Evolutionary conservation across 2,113 vertebrate species (phyloP), one percentile per base, ranked within the genome.

Genomic region (Ptilorrhoa leucosticta): DNA sequence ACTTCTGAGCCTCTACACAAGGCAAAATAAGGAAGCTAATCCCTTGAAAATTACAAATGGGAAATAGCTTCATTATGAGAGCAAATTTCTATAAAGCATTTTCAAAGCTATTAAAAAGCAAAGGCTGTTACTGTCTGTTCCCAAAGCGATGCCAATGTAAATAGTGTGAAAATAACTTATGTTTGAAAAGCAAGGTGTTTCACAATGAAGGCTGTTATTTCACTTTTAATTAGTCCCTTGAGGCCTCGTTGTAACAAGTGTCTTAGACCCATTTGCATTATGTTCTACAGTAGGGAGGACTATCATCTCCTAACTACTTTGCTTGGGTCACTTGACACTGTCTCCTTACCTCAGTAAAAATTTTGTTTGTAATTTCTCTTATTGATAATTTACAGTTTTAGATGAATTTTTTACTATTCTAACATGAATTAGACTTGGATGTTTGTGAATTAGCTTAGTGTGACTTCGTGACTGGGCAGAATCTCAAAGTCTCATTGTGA

Each of bases 41-140:
- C 63, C 76, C 65, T 73, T 10, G 7, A 85, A 94, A 96, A 86
- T 73, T 70, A 83, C 37, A 54, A 88, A 85, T 94, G 88, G 92
- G 85, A 96, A 97, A 96, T 77, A 96, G 83, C 93, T 96, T 95
- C 27, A 64, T 88, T 54, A 95, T 64, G 71, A 95, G 42, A 95
- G 78, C 63, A 88, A 88, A 94, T 80, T 83, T 83, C 75, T 95
- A 42, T 87, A 73, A 95, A 94, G 82, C 58, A 77, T 81, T 95
- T 96, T 93, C 80, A 96, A 95, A 96, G 93, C 84, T 70, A 90
- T 77, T 95, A 90, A 94, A 89, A 95, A 94, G 69, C 87, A 94
- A 93, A 91, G 63, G 30, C 39, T 86, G 82, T 97, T 96, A 96
- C 92, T 94, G 90, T 94, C 95, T 95, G 92, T 95, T 97, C 92